Conservation (phyloP, 2,888 invertebrate genomes). For the Parnassius smintheus region DNA sequence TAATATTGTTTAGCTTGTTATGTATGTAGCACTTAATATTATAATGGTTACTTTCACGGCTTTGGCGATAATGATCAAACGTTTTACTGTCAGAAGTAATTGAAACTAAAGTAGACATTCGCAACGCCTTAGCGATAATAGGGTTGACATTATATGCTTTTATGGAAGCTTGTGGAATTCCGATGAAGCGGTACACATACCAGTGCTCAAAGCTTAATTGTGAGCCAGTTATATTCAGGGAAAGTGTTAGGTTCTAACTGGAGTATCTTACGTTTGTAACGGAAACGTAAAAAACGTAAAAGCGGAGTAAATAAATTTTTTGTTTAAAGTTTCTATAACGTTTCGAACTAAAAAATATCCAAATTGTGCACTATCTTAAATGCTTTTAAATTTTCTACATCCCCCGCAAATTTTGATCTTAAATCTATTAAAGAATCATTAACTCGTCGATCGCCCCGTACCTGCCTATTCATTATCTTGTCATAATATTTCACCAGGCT, state of each 20-base stretch:
- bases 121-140: slow-evolving; percentile 8
- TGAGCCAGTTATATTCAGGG: background rate
- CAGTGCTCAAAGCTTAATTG: slow-evolving; percentile 11
- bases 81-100: slow-evolving; percentile 16
- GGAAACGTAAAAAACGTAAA: no score
- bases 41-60: slow-evolving; percentile 16
- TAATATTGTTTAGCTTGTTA: background rate
- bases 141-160: slow-evolving; percentile 16
- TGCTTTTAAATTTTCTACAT: background rate
- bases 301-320: no score
- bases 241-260: slow-evolving; percentile 3
- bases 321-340: no score
- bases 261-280: no score
- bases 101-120: slow-evolving; percentile 20
- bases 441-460: slow-evolving; percentile 54
- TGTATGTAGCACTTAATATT: slow-evolving; percentile 5
- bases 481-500: slow-evolving; percentile 76
- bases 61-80: slow-evolving; percentile 17
- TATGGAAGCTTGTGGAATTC: slow-evolving; percentile 15
- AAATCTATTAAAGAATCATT: slow-evolving; percentile 67
- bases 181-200: slow-evolving; percentile 7
- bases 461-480: slow-evolving; percentile 75
- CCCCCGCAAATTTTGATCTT: slow-evolving; percentile 29
- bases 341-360: no score
- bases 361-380: background rate